Evolutionary conservation across 2,888 invertebrate genomes (phyloP), one percentile per base, ranked within the genome.

Genomic region (Agonopterix subpropinquella): DNA sequence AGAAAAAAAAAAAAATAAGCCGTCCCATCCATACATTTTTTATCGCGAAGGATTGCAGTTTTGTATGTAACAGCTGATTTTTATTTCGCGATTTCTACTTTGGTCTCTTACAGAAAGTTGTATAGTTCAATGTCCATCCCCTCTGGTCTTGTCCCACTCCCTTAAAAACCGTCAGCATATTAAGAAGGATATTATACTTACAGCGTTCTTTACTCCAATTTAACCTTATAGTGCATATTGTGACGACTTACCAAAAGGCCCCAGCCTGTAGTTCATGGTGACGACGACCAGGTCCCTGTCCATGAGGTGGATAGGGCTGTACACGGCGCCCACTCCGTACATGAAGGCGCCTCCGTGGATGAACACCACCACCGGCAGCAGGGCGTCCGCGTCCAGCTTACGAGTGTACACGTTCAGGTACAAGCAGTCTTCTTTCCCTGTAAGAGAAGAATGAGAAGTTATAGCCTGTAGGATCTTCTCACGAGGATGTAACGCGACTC

Each of bases 271-370:
- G 63, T 91, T 92, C 4, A 92, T 68, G 43, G 89, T 91, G 0
- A 92, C 91, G 4, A 90, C 74, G 11, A 93, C 87, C 0, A 91
- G 75, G 59, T 92, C 84, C 43, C 79, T 75, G 44, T 90, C 89
- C 85, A 93, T 87, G 0, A 93, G 58, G 49, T 80, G 80, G 42
- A 87, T 75, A 1, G 91, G 90, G 1, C 89, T 89, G 62, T 87
- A 90, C 4, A 61, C 62, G 36, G 73, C 70, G 0, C 84, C 82
- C 11, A 80, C 70, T 4, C 91, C 91, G 56, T 89, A 91, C 84
- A 92, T 91, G 63, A 90, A 92, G 3, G 89, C 90, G 1, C 92
- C 88, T 1, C 92, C 91, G 62, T 91, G 92, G 45, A 92, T 88
- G 54, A 76, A 86, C 1, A 91, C 81, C 11, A 92, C 59, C 0